Evolutionary conservation across 2,113 vertebrate species (phyloP).

Genomic region (Cyprinodon variegatus): DNA sequence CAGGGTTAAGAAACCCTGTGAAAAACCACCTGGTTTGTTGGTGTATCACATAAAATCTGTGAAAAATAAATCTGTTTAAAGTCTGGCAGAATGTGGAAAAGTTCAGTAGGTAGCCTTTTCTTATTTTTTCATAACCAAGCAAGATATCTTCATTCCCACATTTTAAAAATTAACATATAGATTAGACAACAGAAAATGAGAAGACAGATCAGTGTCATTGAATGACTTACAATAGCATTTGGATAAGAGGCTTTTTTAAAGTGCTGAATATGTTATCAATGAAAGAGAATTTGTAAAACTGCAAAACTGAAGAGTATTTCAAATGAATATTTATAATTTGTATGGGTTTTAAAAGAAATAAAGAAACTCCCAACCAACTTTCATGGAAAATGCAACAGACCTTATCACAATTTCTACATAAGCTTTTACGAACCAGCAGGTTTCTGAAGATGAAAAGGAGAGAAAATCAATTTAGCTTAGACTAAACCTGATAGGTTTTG

Average conservation of each 20-base stretch:
- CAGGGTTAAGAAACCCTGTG: no score
- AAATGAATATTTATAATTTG: neutral
- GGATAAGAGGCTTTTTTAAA: no score
- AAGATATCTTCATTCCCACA: no score
- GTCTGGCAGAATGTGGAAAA: neutral
- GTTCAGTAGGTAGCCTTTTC: neutral
- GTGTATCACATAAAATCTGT: neutral
- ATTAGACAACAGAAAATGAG: no score
- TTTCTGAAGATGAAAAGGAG: neutral
- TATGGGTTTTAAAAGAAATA: neutral
- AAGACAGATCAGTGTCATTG: no score
- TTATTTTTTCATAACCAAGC: no score
- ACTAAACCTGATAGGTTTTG: neutral
- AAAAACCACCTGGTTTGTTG: neutral
- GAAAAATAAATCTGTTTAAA: neutral
- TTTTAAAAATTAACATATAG: no score
- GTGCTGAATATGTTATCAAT: no score
- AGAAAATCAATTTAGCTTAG: constrained; percentile 1
- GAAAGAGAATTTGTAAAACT: neutral
- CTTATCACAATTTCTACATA: constrained; percentile 15
- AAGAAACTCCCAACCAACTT: neutral
- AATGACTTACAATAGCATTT: no score
- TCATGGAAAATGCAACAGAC: constrained; percentile 3
- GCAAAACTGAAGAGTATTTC: neutral
- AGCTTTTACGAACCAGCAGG: neutral